phyloP scores from a whole-genome alignment of 2,888 invertebrate genomes.

The Lucinisca nassula region DNA sequence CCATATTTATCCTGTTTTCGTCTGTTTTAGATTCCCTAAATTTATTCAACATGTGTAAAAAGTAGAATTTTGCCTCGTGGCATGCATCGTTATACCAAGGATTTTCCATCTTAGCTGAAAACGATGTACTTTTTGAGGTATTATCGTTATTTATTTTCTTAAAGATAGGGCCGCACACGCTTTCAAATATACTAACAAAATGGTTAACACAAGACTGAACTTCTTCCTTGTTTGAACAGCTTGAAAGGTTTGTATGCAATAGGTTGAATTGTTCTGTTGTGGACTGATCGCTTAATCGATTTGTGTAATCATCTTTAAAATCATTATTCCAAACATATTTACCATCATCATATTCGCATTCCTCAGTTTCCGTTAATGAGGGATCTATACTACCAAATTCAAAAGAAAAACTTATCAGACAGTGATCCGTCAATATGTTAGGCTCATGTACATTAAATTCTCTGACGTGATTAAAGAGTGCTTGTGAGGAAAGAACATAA shows the following conservation, averaged over 20 bases:
- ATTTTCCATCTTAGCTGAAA: neutral
- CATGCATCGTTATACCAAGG: too few species aligned
- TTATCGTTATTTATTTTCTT: neutral
- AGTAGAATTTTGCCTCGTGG: neutral
- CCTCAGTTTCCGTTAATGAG: too few species aligned
- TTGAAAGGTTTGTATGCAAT: neutral
- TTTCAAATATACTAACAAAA: neutral
- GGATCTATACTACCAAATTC: neutral
- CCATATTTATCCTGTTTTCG: neutral
- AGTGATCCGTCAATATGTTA: constrained; percentile 30
- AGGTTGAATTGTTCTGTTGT: neutral
- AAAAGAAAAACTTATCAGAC: constrained; percentile 18
- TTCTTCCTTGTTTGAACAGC: neutral
- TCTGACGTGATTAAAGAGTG: neutral
- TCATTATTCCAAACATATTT: neutral
- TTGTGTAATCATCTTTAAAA: neutral
- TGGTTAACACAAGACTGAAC: neutral
- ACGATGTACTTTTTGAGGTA: neutral
- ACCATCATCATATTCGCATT: neutral
- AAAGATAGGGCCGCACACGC: neutral
- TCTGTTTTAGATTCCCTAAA: neutral
- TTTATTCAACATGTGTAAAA: neutral
- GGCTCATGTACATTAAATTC: constrained; percentile 17
- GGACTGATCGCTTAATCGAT: neutral
- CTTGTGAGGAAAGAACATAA: neutral